Conservation (phyloP, 2,797 vertebrate species). For the Myotis pilosus region DNA sequence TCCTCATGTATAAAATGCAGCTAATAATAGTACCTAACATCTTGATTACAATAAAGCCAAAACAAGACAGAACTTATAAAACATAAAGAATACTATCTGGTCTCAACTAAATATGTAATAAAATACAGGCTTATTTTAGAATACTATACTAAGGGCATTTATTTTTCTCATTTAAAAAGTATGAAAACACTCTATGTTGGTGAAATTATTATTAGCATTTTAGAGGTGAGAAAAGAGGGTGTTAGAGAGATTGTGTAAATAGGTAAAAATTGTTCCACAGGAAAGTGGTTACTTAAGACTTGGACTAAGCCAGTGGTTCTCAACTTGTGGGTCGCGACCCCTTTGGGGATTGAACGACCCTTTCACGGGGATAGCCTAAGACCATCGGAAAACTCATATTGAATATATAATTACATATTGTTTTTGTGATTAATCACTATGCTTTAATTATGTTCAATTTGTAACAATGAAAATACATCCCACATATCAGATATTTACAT, state of each 20-base stretch:
- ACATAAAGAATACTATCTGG: not conserved
- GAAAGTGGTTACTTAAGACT: not conserved
- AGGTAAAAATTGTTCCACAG: not conserved
- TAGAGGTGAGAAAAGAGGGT: not conserved
- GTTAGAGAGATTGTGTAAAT: not conserved
- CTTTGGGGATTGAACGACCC: too few species aligned
- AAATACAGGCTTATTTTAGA: not conserved
- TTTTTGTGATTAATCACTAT: too few species aligned
- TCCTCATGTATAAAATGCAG: not conserved
- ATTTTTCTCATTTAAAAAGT: not conserved
- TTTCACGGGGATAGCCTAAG: too few species aligned
- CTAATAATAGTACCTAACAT: not conserved
- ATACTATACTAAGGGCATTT: not conserved
- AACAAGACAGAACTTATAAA: not conserved
- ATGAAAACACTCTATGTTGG: not conserved
- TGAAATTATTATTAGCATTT: not conserved
- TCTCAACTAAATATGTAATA: not conserved
- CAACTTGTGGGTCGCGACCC: too few species aligned
- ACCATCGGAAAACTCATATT: too few species aligned
- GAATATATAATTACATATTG: too few species aligned
- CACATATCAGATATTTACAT: too few species aligned
- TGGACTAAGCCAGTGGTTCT: not conserved
- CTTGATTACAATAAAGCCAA: not conserved
- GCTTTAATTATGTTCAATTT: too few species aligned
- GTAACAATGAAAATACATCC: too few species aligned